Base-by-base conservation (phyloP, 2,888 invertebrate genomes). In the Ophioninae sp. region DNA sequence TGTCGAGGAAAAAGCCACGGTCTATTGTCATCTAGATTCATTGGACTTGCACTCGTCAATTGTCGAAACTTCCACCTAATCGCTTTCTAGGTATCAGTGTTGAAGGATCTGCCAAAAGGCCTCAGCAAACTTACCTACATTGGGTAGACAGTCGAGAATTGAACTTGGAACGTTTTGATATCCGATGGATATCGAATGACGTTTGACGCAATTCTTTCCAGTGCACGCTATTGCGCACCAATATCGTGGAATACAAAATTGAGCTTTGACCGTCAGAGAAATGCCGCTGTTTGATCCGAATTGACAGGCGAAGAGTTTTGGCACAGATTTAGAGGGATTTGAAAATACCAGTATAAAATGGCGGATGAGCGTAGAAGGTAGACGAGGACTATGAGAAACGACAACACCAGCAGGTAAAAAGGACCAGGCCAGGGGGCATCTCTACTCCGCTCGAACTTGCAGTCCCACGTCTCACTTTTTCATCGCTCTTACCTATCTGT, bases 361-460 rank as follows among this genome's bases (percentile, higher is more conserved):
- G 3, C 51, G 17, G 5, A 13, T 17, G 13, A 17, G 17, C 6
- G 17, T 51, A 51, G 13, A 51, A 17, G 17, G 61, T 65, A 56
- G 37, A 76, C 65, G 71, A 65, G 39, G 22, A 59, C 23, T 22
- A 44, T 5, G 74, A 73, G 68, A 83, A 83, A 69, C 69, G 69
- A 59, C 65, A 56, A 71, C 69, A 76, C 20, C 73, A 58, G 22
- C 74, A 44, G 64, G 73, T 68, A 83, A 51, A 69, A 69, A 69
- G 59, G 64, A 51, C 73, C 67, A n/a, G 63, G 39, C 76, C 61
- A 56, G 44, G 30, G 41, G 39, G 61, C 44, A 61, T 72, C 71
- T 59, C 79, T 71, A 5, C 61, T 61, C 39, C 8, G 65, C 17
- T 67, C 61, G 61, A 56, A 59, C 51, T 51, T 72, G 65, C 67